These are phyloP conservation scores for Rhaphigaster nebulosa DNA, from an alignment of 2,888 invertebrate species.

Conservation along the genomic window DNA sequence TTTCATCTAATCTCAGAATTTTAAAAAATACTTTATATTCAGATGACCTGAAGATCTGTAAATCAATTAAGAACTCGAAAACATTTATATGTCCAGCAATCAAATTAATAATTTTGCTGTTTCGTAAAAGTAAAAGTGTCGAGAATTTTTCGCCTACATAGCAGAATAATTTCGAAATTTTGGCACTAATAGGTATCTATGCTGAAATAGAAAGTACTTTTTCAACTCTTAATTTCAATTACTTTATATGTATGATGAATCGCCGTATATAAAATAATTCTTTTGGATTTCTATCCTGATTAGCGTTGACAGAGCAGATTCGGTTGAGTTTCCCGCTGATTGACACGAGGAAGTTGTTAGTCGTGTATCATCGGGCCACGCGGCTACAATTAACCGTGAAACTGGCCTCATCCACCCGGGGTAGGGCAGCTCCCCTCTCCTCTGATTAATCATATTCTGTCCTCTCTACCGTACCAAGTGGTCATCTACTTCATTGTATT, in stretches of 20 bases:
- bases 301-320: neutral
- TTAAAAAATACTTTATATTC: no score
- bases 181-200: no score
- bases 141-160: no score
- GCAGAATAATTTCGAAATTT: no score
- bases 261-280: neutral
- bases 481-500: neutral
- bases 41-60: no score
- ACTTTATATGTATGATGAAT: neutral
- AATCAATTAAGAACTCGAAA: no score
- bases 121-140: no score
- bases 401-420: conserved; percentile 21
- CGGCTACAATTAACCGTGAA: conserved; percentile 40
- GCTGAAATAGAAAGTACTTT: no score
- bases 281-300: neutral
- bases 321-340: neutral
- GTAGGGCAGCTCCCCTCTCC: conserved; percentile 24
- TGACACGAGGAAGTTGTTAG: conserved; percentile 30
- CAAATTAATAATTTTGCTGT: no score
- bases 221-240: no score
- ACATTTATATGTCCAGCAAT: no score
- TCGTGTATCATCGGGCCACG: neutral
- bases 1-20: no score
- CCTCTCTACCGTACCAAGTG: neutral
- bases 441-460: neutral